Conservation (phyloP, 2,797 vertebrate genomes). For the Macropodus opercularis region DNA sequence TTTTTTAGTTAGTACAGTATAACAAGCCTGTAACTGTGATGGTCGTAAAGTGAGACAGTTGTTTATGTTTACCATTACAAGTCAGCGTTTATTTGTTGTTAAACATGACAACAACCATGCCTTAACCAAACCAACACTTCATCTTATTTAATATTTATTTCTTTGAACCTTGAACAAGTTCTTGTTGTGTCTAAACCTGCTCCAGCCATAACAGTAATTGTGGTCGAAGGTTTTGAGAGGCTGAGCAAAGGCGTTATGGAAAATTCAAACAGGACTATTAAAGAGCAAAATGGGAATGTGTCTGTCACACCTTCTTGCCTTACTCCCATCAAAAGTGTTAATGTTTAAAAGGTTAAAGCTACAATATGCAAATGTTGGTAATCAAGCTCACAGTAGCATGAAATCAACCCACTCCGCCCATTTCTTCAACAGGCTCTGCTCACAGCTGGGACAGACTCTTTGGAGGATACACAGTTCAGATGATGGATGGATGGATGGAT, state of each 20-base stretch:
- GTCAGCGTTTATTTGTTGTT: neutral
- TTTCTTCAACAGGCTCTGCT: too few relatives aligned
- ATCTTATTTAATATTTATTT: too few relatives aligned
- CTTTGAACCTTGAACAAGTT: neutral
- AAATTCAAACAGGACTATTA: neutral
- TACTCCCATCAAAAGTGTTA: conserved; percentile 4
- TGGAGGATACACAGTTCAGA: too few relatives aligned
- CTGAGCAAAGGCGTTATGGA: too few relatives aligned
- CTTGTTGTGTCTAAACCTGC: neutral
- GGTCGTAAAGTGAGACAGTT: neutral
- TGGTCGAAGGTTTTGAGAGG: too few relatives aligned
- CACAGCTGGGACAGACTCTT: too few relatives aligned
- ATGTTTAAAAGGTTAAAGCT: neutral
- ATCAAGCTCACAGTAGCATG: too few relatives aligned
- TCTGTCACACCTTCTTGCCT: neutral
- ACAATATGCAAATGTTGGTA: too few relatives aligned
- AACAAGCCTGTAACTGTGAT: neutral
- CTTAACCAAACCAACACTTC: too few relatives aligned
- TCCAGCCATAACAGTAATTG: neutral
- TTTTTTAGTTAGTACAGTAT: neutral
- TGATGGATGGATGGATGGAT: too few relatives aligned
- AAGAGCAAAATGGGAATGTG: neutral
- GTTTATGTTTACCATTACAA: neutral
- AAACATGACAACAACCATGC: neutral
- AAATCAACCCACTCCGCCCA: too few relatives aligned